A percentile compares a stretch with the other conserved stretches of the same genome.
These are phyloP conservation scores for Andinoacara biseriatus DNA, from an alignment of 2,113 vertebrate species.

Conservation along the genomic window DNA sequence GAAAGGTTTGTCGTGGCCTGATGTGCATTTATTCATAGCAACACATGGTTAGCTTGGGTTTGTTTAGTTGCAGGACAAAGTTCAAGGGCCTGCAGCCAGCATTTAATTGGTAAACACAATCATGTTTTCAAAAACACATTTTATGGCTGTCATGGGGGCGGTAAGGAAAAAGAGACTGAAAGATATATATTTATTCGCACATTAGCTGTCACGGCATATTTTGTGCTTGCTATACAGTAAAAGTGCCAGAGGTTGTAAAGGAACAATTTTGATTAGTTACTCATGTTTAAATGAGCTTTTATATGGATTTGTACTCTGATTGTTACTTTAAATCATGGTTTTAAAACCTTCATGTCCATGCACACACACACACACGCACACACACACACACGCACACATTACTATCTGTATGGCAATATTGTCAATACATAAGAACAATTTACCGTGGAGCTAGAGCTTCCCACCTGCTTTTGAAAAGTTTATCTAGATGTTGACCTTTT, in stretches of 20 bases:
- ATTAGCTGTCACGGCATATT: slow-evolving; percentile 49
- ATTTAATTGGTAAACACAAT: slow-evolving; percentile 72
- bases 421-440: neutral
- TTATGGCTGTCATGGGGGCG: slow-evolving; percentile 50
- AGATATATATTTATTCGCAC: slow-evolving; percentile 49
- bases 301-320: slow-evolving; percentile 22
- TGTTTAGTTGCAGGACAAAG: slow-evolving; percentile 49
- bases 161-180: slow-evolving; percentile 15
- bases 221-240: slow-evolving; percentile 27
- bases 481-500: slow-evolving; percentile 57
- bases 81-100: slow-evolving; percentile 62
- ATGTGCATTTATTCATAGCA: slow-evolving; percentile 55
- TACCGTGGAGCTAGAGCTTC: slow-evolving; percentile 44
- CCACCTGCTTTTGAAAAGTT: slow-evolving; percentile 48
- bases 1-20: slow-evolving; percentile 65
- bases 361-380: neutral
- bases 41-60: slow-evolving; percentile 47
- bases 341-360: neutral
- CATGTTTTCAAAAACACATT: slow-evolving; percentile 64
- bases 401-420: slow-evolving; percentile 11
- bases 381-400: neutral
- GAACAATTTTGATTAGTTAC: slow-evolving; percentile 57
- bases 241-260: slow-evolving; percentile 49
- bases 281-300: slow-evolving; percentile 50
- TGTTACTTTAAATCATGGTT: slow-evolving; percentile 47